phyloP scores from a whole-genome alignment of 2,888 invertebrate species.

The Seira ritae region DNA sequence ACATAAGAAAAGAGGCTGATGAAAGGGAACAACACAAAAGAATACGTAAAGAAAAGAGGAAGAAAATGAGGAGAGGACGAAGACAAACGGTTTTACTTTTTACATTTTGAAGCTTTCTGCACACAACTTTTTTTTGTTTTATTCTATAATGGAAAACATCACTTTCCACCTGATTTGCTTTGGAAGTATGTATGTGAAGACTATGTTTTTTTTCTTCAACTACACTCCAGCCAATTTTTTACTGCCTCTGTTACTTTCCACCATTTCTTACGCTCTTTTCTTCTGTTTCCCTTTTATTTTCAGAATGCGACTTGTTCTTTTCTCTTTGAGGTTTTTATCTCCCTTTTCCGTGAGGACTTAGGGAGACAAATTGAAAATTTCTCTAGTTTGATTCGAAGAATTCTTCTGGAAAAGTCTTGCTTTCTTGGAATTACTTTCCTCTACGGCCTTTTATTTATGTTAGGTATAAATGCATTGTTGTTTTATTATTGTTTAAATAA shows the following conservation, averaged over 20 bases:
- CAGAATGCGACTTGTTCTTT: slow-evolving; percentile 22
- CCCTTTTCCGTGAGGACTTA: slow-evolving; percentile 37
- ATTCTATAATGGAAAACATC: slow-evolving; percentile 45
- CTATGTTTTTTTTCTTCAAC: too few relatives aligned
- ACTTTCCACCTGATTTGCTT: slow-evolving; percentile 47
- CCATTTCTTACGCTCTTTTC: slow-evolving; percentile 19
- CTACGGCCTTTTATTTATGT: slow-evolving; percentile 24
- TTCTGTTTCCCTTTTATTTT: neutral
- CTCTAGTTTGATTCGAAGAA: slow-evolving; percentile 40
- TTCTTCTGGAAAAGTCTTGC: slow-evolving; percentile 39
- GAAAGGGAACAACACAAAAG: slow-evolving; percentile 21
- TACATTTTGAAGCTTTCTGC: slow-evolving; percentile 37
- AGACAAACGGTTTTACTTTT: neutral
- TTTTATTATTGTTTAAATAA: slow-evolving; percentile 29
- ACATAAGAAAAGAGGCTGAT: slow-evolving; percentile 13
- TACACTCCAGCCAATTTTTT: neutral
- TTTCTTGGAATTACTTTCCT: slow-evolving; percentile 34
- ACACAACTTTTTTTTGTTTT: slow-evolving; percentile 36
- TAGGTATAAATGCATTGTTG: slow-evolving; percentile 10
- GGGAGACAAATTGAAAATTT: slow-evolving; percentile 47
- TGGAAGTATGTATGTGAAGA: slow-evolving; percentile 19
- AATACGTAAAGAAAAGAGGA: slow-evolving; percentile 25
- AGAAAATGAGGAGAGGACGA: slow-evolving; percentile 30
- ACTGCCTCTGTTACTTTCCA: slow-evolving; percentile 9
- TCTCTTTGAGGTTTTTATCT: slow-evolving; percentile 40